A percentile compares a stretch with the other conserved stretches of the same genome.
Evolutionary conservation across 2,797 vertebrate genomes (phyloP).

Genomic region (Microchirus variegatus): DNA sequence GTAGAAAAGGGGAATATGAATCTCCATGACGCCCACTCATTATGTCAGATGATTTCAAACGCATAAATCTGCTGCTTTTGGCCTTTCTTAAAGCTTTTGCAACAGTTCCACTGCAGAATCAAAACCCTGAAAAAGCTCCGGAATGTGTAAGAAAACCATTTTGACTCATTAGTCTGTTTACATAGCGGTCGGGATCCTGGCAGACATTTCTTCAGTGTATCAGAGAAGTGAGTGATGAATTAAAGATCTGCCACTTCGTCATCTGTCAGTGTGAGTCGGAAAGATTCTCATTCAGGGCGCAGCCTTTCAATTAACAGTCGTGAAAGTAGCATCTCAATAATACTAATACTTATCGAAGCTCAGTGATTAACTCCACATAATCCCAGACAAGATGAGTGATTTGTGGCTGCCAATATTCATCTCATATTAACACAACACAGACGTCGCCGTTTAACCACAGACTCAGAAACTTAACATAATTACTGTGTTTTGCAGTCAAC

Average conservation of each 20-base stretch:
- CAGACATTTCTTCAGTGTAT: too few relatives aligned
- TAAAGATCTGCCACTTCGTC: conserved; percentile 1
- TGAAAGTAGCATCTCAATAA: conserved; percentile 17
- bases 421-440: too few relatives aligned
- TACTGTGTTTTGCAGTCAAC: not conserved
- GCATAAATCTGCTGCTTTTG: not conserved
- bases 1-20: not conserved
- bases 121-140: not conserved
- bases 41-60: not conserved
- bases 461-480: too few relatives aligned
- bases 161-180: too few relatives aligned
- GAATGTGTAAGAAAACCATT: too few relatives aligned
- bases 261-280: not conserved
- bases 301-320: conserved; percentile 15
- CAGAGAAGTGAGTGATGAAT: too few relatives aligned
- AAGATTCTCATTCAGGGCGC: conserved; percentile 5
- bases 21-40: not conserved
- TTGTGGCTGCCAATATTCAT: conserved; percentile 20
- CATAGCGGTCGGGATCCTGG: too few relatives aligned
- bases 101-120: not conserved
- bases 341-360: conserved; percentile 29
- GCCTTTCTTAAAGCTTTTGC: not conserved
- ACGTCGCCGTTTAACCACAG: too few relatives aligned
- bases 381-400: conserved; percentile 45
- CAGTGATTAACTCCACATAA: conserved; percentile 41